Evolutionary conservation across 2,797 vertebrate species (phyloP), one percentile per base, ranked within the genome.

Genomic region (Mastacembelus armatus): DNA sequence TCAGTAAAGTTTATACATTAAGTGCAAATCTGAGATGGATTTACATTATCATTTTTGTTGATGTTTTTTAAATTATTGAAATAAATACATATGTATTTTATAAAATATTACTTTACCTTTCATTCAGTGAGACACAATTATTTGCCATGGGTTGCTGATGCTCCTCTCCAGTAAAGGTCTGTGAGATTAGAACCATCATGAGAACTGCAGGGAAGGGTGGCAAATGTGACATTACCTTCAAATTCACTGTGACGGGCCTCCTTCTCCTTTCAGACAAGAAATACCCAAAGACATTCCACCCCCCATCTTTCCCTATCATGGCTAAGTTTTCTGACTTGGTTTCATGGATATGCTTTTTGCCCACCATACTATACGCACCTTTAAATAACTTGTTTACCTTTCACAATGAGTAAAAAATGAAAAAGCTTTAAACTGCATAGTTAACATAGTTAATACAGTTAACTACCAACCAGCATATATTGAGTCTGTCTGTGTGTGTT

Each of bases 211-310:
- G 66, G 51, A 21, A 10, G 26, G 49, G 49, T 59, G 50, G 87
- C 87, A 59, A 81, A 87, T 71, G 64, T 58, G 61, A 38, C 63
- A 72, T 59, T 29, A 63, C 52, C 79, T 85, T 85, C 74, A 72
- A 83, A 92, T 87, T 69, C 66, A 86, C 77, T 86, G 87, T 90
- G 89, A 91, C 88, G 89, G 62, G 82, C 60, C 58, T 66, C 80
- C 73, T 22, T 74, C 45, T 66, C 64, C 80, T 85, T 85, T 71
- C 78, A 81, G 61, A 66, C 51, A 80, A 77, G 76, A 83, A 83
- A 72, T 68, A 85, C 84, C 77, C 70, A 73, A 63, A 86, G 84
- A 88, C 72, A 56, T 80, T 60, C 60, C 75, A 69, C 76, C 83
- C n/a, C 78, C 84, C 81, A 81, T 77, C 64, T 60, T 64, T 77